Evolutionary conservation across 2,113 vertebrate species (phyloP).

Genomic region (Urocolius indicus): DNA sequence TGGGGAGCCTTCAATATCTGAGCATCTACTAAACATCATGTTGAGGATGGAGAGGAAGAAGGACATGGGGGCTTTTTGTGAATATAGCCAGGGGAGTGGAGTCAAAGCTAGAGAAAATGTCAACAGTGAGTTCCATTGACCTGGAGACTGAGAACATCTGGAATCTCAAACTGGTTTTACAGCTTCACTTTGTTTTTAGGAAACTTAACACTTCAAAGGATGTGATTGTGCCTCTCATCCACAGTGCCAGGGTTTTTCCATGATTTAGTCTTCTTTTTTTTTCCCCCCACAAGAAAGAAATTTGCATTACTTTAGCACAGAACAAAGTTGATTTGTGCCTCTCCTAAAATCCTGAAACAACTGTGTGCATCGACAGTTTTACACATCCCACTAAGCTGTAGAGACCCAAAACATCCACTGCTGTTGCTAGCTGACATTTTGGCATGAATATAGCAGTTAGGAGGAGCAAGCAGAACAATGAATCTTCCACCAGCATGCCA

Average conservation of each 20-base stretch:
- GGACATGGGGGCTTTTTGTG: constrained; percentile 44
- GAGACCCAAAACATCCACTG: not conserved
- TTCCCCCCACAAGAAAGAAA: not conserved
- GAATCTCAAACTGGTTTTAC: constrained; percentile 20
- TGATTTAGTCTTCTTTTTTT: not conserved
- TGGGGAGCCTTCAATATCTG: constrained; percentile 46
- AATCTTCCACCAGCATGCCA: not conserved
- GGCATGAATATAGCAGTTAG: not conserved
- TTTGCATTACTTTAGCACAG: constrained; percentile 11
- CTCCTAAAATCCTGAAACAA: not conserved
- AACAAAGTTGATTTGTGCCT: not conserved
- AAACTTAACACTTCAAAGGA: constrained; percentile 61
- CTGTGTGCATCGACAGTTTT: not conserved
- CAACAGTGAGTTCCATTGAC: constrained; percentile 63
- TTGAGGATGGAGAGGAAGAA: not conserved
- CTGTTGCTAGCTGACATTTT: not conserved
- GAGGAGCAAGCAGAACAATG: not conserved
- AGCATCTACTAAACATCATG: not conserved
- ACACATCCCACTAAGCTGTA: not conserved
- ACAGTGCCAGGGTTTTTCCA: not conserved
- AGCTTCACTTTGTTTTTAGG: constrained; percentile 46
- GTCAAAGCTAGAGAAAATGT: constrained; percentile 49
- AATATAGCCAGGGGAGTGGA: not conserved
- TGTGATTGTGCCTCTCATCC: not conserved
- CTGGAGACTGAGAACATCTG: not conserved